Evolutionary conservation across 2,888 invertebrate species (phyloP), one percentile per base, ranked within the genome.

Genomic region (Eristalinus aeneus): DNA sequence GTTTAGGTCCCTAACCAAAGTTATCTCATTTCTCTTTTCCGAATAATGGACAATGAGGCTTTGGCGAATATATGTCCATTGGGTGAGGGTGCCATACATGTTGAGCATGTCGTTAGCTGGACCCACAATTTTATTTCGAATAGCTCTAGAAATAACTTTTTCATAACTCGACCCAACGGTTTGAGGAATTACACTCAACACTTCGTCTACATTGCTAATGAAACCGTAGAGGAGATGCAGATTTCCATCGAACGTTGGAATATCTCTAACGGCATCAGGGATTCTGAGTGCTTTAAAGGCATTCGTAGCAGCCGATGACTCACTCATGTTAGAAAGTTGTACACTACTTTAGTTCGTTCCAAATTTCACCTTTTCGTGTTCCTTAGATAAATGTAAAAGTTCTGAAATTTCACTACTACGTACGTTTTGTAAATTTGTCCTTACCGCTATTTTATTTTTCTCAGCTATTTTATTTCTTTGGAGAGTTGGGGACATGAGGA

Each of bases 51-150:
- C 46, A 64, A 46, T 16, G 58, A 60, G 56, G 63, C 63, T 34
- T 22, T 36, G 65, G 58, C 61, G 6, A 79, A 63, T 16, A 58
- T 12, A 31, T 69, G 12, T 75, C 9, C 77, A 82, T 10, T 65
- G 9, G 8, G 72, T 16, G 0, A 78, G 46, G 10, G 77, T 85
- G 5, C 78, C 78, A 36, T 79, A 77, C 58, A 77, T 76, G 39
- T 86, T 82, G 1, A 86, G 63, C 0, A 72, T 46, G 27, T 88
- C 77, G 12, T 80, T 84, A 12, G 80, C 87, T 16, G 36, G 56
- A 0, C 87, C 77, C 2, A 74, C 34, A 6, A 84, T 74, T 34
- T 88, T 88, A 54, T 84, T 85, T 2, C 84, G 56, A 10, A 88
- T 86, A 0, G 80, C 78, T 22, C 77, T 69, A 4, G 82, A 64